Base-by-base conservation (phyloP, 2,888 invertebrate species). In the Hirtodrosophila histrioides region DNA sequence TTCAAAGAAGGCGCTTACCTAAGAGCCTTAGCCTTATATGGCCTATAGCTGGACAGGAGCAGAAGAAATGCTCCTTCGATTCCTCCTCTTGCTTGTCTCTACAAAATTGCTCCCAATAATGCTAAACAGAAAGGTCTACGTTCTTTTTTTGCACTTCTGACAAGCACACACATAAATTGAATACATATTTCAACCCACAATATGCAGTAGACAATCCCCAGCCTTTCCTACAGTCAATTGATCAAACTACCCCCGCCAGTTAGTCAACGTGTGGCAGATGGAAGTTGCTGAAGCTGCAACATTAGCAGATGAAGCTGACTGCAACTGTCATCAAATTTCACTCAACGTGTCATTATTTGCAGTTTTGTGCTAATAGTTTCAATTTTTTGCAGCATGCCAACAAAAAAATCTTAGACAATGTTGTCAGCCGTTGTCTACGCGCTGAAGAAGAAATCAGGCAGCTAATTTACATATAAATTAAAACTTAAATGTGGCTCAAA, bases 381-480 rank as follows among this genome's bases (percentile, higher is more conserved):
- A 27, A 6, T 44, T 36, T 37, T 12, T 9, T 33, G 9, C 46
- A 27, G n/a, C 29, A 40, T 35, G 12, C 17, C 27, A 23, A 60
- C 17, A 49, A 54, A 43, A 11, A 62, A 40, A 46, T 23, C 36
- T 33, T 49, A 55, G 71, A 46, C 65, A 36, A 27, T 67, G 63
- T 72, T 37, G 50, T 24, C 45, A 50, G 58, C 51, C 29, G 58
- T 44, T 17, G 17, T 17, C 43, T 51, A 57, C 45, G 43, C 65
- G 35, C 48, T 45, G 37, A 36, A 48, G 49, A 54, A 51, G 49
- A 54, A 51, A 36, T 27, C 46, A 48, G 69, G 37, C 48, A 64
- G 66, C 79, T 84, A 78, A 84, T 86, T 84, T 84, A 78, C 84
- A 84, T 86, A 84, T 84, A 84, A 86, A 84, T 84, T 84, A 86